Conservation (phyloP, 2,113 vertebrate genomes). For the Phocoena phocoena region DNA sequence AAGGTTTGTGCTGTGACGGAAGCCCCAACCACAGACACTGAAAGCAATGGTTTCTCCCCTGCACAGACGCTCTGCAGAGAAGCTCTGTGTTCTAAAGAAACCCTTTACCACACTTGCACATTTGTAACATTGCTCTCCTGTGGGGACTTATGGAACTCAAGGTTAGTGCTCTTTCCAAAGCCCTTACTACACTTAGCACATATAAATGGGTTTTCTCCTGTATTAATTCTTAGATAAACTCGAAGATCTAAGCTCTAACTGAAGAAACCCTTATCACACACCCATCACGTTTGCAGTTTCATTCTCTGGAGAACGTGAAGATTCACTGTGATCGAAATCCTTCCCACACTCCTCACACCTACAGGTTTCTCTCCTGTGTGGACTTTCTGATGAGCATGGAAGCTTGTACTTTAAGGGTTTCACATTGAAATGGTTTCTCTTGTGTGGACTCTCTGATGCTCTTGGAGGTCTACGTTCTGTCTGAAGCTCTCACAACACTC, state of each 20-base stretch:
- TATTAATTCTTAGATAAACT: neutral
- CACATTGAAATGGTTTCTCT: neutral
- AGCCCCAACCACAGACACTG: neutral
- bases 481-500: constrained; percentile 13
- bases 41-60: neutral
- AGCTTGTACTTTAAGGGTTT: neutral
- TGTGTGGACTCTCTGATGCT: constrained; percentile 1
- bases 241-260: neutral
- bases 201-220: neutral
- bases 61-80: neutral
- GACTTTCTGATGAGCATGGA: neutral
- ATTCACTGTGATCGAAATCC: neutral
- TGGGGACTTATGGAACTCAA: neutral
- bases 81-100: neutral
- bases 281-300: neutral
- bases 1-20: neutral
- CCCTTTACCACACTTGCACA: neutral
- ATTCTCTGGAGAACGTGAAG: neutral
- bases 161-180: neutral
- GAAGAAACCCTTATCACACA: neutral
- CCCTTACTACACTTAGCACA: neutral
- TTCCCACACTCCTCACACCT: neutral
- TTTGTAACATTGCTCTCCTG: neutral
- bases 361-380: neutral
- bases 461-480: neutral